Conservation (phyloP, 2,797 vertebrate species). For the Micrastur ruficollis region DNA sequence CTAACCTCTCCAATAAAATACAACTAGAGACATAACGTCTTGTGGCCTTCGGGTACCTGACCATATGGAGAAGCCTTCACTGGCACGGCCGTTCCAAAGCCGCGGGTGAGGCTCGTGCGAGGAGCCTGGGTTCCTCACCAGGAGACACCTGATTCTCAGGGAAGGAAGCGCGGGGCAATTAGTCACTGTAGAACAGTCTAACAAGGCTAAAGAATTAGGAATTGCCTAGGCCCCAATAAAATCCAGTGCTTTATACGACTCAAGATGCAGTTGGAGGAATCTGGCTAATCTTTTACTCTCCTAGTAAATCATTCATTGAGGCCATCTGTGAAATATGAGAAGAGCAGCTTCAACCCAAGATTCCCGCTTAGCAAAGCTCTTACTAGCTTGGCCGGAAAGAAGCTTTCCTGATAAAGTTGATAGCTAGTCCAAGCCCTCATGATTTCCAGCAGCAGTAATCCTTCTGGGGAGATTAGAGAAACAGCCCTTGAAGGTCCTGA, state of each 20-base stretch:
- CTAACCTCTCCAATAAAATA: not conserved
- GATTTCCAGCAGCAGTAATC: constrained; percentile 32
- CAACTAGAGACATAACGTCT: not conserved
- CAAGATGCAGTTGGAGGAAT: constrained; percentile 32
- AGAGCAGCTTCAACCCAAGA: constrained; percentile 29
- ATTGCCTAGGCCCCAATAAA: not conserved
- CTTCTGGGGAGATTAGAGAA: constrained; percentile 29
- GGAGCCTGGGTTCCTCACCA: not conserved
- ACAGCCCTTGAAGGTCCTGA: not conserved
- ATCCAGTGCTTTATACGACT: not conserved
- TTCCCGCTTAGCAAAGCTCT: not conserved
- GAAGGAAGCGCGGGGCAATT: not conserved
- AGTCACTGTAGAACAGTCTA: not conserved
- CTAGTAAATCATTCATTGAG: constrained; percentile 63
- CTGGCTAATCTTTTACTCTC: constrained; percentile 61
- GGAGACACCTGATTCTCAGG: not conserved
- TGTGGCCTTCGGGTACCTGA: not conserved
- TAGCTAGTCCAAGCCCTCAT: constrained; percentile 19
- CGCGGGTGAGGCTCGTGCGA: fast-evolving
- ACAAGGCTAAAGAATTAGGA: not conserved
- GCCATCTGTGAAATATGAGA: constrained; percentile 62
- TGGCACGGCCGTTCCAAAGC: not conserved
- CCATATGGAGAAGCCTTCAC: not conserved
- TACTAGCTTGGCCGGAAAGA: constrained; percentile 29
- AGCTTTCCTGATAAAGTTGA: constrained; percentile 53